Evolutionary conservation across 2,797 vertebrate species (phyloP), one percentile per base, ranked within the genome.

Genomic region (Podargus strigoides): DNA sequence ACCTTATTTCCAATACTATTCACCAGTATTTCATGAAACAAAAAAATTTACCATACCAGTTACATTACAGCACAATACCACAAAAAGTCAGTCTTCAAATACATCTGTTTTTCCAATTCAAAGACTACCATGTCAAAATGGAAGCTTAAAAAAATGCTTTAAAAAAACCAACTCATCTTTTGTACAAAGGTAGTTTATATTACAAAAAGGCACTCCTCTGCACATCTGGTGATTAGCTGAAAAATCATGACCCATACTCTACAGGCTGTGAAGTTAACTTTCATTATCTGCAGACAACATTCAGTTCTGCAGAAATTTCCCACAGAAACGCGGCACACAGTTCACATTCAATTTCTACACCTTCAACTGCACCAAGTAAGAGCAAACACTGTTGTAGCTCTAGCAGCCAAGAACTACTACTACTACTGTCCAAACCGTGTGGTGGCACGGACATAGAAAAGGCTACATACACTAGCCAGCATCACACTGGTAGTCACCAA

Each of bases 371-470:
- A 42, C 4, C 39, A 55, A 69, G 5, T 16, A 68, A 28, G 5
- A 60, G 0, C 15, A 24, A 89, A 23, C 24, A 44, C 5, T 0
- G 0, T 6, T 56, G 17, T 18, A 2, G 2, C 44, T 73, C 37
- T 14, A 84, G 27, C 8, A 87, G 22, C 27, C 52, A 82, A 47
- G 28, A 82, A 32, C 7, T 39, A 20, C 34, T 41, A 20, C 34
- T 41, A 32, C 44, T 95, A n/a, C 23, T 83, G 14, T 32, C 44
- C 56, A 34, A 28, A 44, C 5, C 15, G 5, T 10, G 1, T 4
- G 2, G 2, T 4, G 4, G n/a, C 60, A 78, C 0, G 1, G 5
- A 75, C 9, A 10, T 21, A 56, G 13, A 52, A 47, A 10, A 55
- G 28, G 7, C 34, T 59, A 27, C 23, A 55, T 17, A 27, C 20